Percentiles rank a stretch among this genome's conserved stretches.
Evolutionary conservation across 2,797 vertebrate species (phyloP).

Genomic region (Acridotheres tristis): DNA sequence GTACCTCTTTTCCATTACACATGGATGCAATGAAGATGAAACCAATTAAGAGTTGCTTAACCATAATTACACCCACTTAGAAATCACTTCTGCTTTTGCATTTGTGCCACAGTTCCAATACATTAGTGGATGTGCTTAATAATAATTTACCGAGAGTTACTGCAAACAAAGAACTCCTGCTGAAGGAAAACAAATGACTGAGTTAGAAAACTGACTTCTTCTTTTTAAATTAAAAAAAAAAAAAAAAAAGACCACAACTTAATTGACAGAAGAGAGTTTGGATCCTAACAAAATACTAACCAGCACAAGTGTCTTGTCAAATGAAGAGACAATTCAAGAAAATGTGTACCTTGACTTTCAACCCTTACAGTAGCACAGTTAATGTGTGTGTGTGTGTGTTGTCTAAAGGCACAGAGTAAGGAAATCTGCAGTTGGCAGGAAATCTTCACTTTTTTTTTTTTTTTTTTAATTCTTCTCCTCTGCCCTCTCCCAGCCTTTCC

Average conservation of each 20-base stretch:
- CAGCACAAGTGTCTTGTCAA: background rate
- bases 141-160: background rate
- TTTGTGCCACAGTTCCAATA: background rate
- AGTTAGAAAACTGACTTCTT: background rate
- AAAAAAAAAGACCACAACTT: background rate
- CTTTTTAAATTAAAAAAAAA: background rate
- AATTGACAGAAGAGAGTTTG: background rate
- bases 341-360: background rate
- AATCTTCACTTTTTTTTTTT: background rate
- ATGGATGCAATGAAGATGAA: background rate
- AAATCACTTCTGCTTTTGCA: conserved; percentile 5
- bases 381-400: background rate
- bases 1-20: background rate
- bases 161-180: background rate
- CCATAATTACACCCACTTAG: background rate
- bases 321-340: background rate
- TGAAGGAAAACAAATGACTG: background rate
- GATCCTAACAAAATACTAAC: background rate
- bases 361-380: background rate
- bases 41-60: background rate
- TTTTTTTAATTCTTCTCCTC: background rate
- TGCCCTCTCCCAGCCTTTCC: too few relatives aligned
- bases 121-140: background rate
- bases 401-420: background rate
- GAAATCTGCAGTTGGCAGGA: background rate